These are phyloP conservation scores for Pterois miles DNA, from an alignment of 2,797 vertebrate genomes.

Conservation along the genomic window DNA sequence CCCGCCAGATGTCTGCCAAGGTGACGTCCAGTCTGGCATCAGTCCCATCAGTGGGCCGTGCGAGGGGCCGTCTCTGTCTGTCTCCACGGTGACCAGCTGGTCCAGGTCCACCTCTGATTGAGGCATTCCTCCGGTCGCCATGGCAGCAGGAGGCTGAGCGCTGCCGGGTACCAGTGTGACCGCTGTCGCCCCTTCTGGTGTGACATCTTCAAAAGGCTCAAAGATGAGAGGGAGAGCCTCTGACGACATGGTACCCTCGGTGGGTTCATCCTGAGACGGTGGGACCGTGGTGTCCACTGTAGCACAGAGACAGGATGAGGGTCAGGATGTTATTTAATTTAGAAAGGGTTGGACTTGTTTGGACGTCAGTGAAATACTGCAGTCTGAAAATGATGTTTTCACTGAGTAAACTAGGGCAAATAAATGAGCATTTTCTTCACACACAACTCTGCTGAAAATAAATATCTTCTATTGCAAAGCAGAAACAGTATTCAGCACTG, in stretches of 20 bases:
- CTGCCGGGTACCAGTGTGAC: constrained; percentile 42
- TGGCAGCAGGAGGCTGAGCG: constrained; percentile 53
- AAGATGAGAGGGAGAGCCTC: constrained; percentile 85
- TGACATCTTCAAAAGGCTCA: constrained; percentile 79
- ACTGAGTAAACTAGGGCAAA: neutral
- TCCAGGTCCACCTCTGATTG: constrained; percentile 64
- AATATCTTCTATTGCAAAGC: constrained; percentile 22
- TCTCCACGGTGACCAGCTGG: constrained; percentile 72
- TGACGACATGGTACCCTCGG: constrained; percentile 82
- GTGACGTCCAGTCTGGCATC: constrained; percentile 75
- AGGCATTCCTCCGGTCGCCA: constrained; percentile 58
- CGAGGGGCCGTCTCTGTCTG: constrained; percentile 63
- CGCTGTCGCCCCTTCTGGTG: constrained; percentile 45
- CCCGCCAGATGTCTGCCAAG: constrained; percentile 80
- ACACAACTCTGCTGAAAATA: constrained; percentile 1
- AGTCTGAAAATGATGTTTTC: neutral
- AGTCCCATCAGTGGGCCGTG: constrained; percentile 44
- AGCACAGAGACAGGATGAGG: constrained; percentile 24
- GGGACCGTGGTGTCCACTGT: constrained; percentile 65
- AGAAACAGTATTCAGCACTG: constrained; percentile 6
- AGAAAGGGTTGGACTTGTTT: neutral
- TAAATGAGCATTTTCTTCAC: constrained; percentile 6
- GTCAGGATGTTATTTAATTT: neutral
- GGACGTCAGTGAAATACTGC: neutral
- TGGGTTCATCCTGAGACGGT: constrained; percentile 74